Conservation (phyloP, 2,113 vertebrate species). For the Falco punctatus region DNA sequence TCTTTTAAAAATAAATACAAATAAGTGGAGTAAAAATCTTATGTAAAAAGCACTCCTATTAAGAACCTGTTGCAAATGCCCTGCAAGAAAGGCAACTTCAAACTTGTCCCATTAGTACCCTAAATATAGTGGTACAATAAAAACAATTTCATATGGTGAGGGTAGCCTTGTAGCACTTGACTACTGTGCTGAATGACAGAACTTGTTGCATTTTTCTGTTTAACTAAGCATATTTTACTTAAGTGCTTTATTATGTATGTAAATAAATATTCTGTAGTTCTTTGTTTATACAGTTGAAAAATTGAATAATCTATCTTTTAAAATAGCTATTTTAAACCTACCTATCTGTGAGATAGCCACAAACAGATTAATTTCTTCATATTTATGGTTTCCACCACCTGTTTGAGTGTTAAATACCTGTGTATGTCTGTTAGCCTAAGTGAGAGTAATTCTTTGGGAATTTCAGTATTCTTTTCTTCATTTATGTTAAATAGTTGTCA, state of each 20-base stretch:
- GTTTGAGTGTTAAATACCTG: background rate
- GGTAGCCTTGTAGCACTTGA: background rate
- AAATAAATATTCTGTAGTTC: background rate
- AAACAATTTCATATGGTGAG: background rate
- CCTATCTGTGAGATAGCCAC: background rate
- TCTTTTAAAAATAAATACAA: background rate
- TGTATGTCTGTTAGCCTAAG: background rate
- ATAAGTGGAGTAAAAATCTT: background rate
- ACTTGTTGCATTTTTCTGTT: background rate
- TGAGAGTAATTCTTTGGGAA: background rate
- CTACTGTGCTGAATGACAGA: background rate
- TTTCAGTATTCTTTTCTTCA: background rate
- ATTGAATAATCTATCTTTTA: background rate
- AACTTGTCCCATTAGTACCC: background rate
- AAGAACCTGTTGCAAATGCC: background rate
- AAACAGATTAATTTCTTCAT: background rate
- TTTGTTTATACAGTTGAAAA: background rate
- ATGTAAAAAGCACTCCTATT: background rate
- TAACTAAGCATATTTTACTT: background rate
- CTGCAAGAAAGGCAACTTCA: background rate
- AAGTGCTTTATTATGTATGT: background rate
- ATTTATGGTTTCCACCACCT: background rate
- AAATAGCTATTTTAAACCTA: background rate
- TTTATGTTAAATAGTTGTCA: background rate
- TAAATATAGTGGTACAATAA: background rate